Conservation (phyloP, 2,888 invertebrate genomes). For the Drosophila picticornis region DNA sequence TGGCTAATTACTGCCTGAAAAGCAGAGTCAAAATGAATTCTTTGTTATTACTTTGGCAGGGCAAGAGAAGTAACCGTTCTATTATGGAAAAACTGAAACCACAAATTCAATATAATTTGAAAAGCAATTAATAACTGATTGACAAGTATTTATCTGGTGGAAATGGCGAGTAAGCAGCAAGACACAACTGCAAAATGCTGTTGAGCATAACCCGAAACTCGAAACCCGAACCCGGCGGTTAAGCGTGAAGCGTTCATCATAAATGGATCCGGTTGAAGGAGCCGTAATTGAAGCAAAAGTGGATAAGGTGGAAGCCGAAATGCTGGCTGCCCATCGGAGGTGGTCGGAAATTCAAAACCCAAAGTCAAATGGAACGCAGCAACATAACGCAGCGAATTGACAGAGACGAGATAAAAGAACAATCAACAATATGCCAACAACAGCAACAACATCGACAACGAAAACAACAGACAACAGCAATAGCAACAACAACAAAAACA, state of each 20-base stretch:
- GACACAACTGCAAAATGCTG: slow-evolving; percentile 39
- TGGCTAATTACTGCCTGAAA: slow-evolving; percentile 50
- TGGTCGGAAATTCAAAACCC: slow-evolving; percentile 79
- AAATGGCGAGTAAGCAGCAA: slow-evolving; percentile 36
- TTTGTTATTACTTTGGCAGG: slow-evolving; percentile 27
- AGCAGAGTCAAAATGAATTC: slow-evolving; percentile 1
- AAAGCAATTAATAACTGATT: slow-evolving; percentile 84
- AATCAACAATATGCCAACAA: slow-evolving; percentile 76
- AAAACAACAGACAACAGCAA: slow-evolving; percentile 19
- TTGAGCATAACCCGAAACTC: slow-evolving; percentile 43
- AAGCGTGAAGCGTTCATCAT: slow-evolving; percentile 57
- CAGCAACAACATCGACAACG: slow-evolving; percentile 17
- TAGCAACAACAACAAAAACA: slow-evolving; percentile 33
- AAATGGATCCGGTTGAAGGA: slow-evolving; percentile 49
- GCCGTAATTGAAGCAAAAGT: slow-evolving; percentile 7
- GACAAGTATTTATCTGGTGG: slow-evolving; percentile 81
- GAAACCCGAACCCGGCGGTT: slow-evolving; percentile 37
- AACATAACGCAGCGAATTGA: slow-evolving; percentile 78
- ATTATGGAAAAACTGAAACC: slow-evolving; percentile 38
- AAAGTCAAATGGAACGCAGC: slow-evolving; percentile 81
- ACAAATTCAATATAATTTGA: slow-evolving; percentile 81
- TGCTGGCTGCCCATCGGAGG: slow-evolving; percentile 48
- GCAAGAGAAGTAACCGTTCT: not conserved
- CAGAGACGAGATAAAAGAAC: slow-evolving; percentile 82
- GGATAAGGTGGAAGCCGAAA: slow-evolving; percentile 31